Conservation (phyloP, 2,113 vertebrate genomes). For the Burhinus oedicnemus region DNA sequence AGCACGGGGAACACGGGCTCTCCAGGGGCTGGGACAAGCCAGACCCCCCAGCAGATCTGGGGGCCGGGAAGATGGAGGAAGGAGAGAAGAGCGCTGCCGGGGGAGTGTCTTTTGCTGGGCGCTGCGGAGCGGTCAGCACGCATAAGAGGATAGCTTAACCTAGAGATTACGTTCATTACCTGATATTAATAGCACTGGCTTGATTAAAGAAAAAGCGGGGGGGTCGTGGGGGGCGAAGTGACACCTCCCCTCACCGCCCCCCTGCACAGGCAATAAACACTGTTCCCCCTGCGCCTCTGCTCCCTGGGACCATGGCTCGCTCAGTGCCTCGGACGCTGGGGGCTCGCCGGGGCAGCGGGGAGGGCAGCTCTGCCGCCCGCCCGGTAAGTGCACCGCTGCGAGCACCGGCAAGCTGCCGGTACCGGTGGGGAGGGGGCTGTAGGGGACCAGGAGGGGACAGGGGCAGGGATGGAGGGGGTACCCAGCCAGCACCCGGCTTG, state of each 20-base stretch:
- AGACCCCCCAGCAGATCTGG: background rate
- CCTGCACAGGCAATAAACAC: constrained; percentile 12
- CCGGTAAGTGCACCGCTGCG: background rate
- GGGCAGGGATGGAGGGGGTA: background rate
- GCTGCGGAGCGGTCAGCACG: constrained; percentile 63
- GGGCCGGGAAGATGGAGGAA: background rate
- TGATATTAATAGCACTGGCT: constrained; percentile 91
- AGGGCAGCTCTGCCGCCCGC: background rate
- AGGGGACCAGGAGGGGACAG: background rate
- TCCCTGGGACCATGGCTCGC: background rate
- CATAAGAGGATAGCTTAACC: constrained; percentile 87
- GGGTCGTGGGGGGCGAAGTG: background rate
- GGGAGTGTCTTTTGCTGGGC: constrained; percentile 30
- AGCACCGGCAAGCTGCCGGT: background rate
- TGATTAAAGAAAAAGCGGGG: constrained; percentile 66
- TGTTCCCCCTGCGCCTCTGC: fast-evolving
- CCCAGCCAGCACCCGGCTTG: background rate
- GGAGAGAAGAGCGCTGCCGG: background rate
- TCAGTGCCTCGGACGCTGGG: background rate
- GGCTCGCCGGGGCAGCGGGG: no score
- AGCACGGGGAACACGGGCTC: background rate
- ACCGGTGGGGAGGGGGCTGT: background rate
- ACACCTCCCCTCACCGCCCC: background rate
- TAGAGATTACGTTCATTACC: constrained; percentile 83
- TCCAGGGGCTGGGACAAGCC: fast-evolving